These are phyloP conservation scores for Cynoglossus semilaevis DNA, from an alignment of 2,113 vertebrate species.

Conservation along the genomic window DNA sequence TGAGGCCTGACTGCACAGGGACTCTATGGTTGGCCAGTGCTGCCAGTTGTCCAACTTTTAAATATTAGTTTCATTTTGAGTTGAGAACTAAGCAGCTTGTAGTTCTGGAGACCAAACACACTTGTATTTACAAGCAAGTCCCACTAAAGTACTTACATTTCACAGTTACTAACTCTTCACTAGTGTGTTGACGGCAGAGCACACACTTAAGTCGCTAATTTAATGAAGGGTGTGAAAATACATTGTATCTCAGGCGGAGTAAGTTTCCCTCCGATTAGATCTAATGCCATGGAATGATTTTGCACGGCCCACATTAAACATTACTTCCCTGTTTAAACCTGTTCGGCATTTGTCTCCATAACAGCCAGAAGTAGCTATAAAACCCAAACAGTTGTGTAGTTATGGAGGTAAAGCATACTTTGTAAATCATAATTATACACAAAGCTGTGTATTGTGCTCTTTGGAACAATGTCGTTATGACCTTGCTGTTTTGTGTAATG, in stretches of 20 bases:
- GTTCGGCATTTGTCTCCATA: constrained; percentile 31
- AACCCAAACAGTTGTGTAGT: constrained; percentile 16
- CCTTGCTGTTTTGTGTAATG: constrained; percentile 12
- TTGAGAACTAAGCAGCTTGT: too few relatives aligned
- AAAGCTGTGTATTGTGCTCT: background rate
- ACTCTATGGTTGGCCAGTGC: too few relatives aligned
- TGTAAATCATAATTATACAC: constrained; percentile 37
- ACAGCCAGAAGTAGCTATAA: constrained; percentile 15
- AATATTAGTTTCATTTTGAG: too few relatives aligned
- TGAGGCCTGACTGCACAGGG: too few relatives aligned
- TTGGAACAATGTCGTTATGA: constrained; percentile 11
- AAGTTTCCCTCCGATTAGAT: constrained; percentile 1
- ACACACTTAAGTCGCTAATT: constrained; percentile 6
- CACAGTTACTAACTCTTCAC: constrained; percentile 6
- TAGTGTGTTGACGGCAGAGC: constrained; percentile 5
- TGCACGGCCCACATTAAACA: constrained; percentile 1
- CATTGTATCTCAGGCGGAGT: background rate
- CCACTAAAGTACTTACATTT: background rate
- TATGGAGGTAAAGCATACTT: constrained; percentile 16
- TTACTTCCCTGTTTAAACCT: constrained; percentile 21
- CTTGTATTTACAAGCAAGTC: background rate
- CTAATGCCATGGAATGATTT: constrained; percentile 5
- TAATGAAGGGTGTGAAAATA: constrained; percentile 27
- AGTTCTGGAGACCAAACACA: background rate
- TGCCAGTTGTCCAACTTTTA: too few relatives aligned